Conservation (phyloP, 2,113 vertebrate species). For the Salvelinus sp. region DNA sequence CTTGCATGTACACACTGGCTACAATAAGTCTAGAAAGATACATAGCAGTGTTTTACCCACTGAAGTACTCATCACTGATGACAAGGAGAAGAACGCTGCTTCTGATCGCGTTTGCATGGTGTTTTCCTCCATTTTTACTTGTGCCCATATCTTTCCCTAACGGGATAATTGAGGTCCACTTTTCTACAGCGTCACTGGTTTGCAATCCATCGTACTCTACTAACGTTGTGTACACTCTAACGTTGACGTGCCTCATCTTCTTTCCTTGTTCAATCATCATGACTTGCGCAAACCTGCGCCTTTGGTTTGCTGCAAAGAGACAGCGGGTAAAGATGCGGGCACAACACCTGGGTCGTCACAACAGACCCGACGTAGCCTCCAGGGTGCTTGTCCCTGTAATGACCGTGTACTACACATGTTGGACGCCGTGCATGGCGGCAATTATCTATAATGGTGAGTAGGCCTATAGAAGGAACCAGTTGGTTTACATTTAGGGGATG, state of each 20-base stretch:
- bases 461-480: not conserved
- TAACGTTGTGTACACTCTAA: constrained; percentile 74
- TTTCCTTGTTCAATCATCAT: constrained; percentile 80
- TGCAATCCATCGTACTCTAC: constrained; percentile 82
- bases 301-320: constrained; percentile 78
- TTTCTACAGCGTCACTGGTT: constrained; percentile 79
- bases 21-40: constrained; percentile 81
- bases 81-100: constrained; percentile 67
- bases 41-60: constrained; percentile 79
- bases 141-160: constrained; percentile 74
- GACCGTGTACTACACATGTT: constrained; percentile 80
- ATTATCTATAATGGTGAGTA: constrained; percentile 82
- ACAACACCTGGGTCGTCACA: constrained; percentile 45
- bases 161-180: constrained; percentile 77
- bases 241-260: constrained; percentile 76
- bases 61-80: constrained; percentile 74
- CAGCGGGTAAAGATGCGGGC: constrained; percentile 70
- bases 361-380: constrained; percentile 71
- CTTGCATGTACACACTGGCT: constrained; percentile 80
- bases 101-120: constrained; percentile 78
- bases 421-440: constrained; percentile 80
- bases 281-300: constrained; percentile 77
- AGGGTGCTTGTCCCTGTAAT: constrained; percentile 80
- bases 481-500: not conserved
- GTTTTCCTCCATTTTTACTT: constrained; percentile 74